Percentiles rank a stretch among this genome's conserved stretches.
These are phyloP conservation scores for Astropecten irregularis DNA, from an alignment of 53 echinoderm and acorn worm genomes.

Conservation along the genomic window DNA sequence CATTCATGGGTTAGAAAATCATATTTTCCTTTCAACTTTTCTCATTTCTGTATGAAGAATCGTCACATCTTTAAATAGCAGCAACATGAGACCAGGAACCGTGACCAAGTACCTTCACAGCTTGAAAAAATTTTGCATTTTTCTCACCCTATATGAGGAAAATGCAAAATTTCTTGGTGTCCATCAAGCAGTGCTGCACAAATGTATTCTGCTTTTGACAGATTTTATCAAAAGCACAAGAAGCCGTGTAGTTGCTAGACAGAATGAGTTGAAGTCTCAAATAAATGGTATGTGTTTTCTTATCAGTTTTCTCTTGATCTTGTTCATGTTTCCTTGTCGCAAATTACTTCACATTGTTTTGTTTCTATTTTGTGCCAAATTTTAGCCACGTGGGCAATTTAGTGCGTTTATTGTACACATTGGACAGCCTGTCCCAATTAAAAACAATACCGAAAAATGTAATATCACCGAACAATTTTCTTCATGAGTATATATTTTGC, in stretches of 20 bases:
- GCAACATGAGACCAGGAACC: not conserved
- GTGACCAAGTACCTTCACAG: not conserved
- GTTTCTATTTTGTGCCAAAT: too few relatives aligned
- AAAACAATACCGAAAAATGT: too few relatives aligned
- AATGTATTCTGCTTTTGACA: not conserved
- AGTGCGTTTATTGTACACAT: too few relatives aligned
- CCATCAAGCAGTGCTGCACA: not conserved
- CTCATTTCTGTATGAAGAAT: not conserved
- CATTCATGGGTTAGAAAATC: too few relatives aligned
- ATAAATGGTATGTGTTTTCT: not conserved
- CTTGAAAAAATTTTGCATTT: not conserved
- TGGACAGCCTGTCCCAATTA: too few relatives aligned
- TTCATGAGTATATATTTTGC: too few relatives aligned
- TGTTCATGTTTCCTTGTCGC: too few relatives aligned
- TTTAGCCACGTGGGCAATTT: too few relatives aligned
- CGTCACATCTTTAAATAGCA: not conserved
- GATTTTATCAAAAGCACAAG: not conserved
- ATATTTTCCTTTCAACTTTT: not conserved
- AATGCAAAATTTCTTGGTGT: not conserved
- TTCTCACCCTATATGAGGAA: not conserved
- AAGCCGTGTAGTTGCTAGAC: not conserved
- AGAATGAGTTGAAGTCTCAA: not conserved
- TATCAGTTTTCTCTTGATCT: too few relatives aligned
- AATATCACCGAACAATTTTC: too few relatives aligned
- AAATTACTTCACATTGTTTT: too few relatives aligned